Conservation (phyloP, 2,888 invertebrate genomes). For the Auanema sp. region DNA sequence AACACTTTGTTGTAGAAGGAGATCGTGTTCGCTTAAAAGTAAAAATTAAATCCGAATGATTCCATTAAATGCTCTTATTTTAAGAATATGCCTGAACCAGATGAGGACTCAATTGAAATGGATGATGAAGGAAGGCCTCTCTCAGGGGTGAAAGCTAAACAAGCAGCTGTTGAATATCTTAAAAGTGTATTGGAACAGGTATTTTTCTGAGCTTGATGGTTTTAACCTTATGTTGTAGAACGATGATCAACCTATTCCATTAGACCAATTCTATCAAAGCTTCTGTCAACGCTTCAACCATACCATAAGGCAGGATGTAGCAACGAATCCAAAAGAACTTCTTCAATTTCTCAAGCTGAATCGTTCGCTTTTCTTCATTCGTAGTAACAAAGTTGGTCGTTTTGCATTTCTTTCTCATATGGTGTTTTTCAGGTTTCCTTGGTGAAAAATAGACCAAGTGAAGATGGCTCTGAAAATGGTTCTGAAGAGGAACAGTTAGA, state of each 20-base stretch:
- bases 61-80: neutral
- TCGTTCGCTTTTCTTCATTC: constrained; percentile 90
- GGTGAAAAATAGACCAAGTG: constrained; percentile 57
- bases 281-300: constrained; percentile 64
- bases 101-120: constrained; percentile 53
- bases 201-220: neutral
- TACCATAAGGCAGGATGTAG: constrained; percentile 71
- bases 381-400: constrained; percentile 75
- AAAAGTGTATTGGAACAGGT: constrained; percentile 58
- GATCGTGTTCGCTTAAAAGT: constrained; percentile 61
- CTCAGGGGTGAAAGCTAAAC: constrained; percentile 61
- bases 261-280: constrained; percentile 60
- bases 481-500: constrained; percentile 44
- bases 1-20: constrained; percentile 77
- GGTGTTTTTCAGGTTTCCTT: constrained; percentile 39
- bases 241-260: constrained; percentile 61
- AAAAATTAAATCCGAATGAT: neutral
- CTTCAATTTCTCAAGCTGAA: constrained; percentile 88
- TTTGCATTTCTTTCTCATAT: neutral
- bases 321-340: constrained; percentile 86
- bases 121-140: constrained; percentile 62
- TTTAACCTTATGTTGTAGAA: constrained; percentile 33
- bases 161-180: constrained; percentile 63
- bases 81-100: constrained; percentile 63
- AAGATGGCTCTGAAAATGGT: constrained; percentile 60